phyloP scores from a whole-genome alignment of 2,113 vertebrate genomes.

The Alces alces region DNA sequence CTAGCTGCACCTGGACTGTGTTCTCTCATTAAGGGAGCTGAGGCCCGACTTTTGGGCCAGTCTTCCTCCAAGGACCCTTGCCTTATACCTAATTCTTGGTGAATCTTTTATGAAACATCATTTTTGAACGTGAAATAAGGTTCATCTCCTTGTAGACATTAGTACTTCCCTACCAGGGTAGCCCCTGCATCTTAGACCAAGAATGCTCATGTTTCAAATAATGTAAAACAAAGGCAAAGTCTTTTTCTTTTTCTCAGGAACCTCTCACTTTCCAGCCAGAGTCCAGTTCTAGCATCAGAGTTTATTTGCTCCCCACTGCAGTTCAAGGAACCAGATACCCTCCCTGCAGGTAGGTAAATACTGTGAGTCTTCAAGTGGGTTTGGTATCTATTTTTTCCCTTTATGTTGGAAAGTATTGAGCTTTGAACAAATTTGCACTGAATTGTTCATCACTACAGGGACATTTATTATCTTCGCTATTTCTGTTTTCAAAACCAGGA shows the following conservation, averaged over 20 bases:
- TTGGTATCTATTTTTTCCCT: background rate
- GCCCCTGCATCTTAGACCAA: background rate
- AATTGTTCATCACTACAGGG: background rate
- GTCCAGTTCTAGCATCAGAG: background rate
- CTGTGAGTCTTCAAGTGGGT: background rate
- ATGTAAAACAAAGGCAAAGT: background rate
- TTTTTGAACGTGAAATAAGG: background rate
- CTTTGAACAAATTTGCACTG: background rate
- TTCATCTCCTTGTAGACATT: background rate
- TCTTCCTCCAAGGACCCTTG: background rate
- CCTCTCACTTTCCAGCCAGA: background rate
- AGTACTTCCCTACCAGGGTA: background rate
- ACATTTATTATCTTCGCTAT: conserved; percentile 46
- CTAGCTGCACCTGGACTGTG: background rate
- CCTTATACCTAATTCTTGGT: background rate
- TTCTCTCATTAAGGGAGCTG: background rate
- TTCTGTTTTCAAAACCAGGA: conserved; percentile 46
- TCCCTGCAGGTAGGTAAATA: background rate
- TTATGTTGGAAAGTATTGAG: background rate
- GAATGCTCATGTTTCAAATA: background rate
- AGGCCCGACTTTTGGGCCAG: background rate
- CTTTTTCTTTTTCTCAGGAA: background rate
- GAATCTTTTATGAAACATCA: background rate
- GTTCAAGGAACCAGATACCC: background rate
- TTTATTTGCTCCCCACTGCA: background rate